Conservation (phyloP, 1,140 invertebrate genomes). For the Homarus americanus region DNA sequence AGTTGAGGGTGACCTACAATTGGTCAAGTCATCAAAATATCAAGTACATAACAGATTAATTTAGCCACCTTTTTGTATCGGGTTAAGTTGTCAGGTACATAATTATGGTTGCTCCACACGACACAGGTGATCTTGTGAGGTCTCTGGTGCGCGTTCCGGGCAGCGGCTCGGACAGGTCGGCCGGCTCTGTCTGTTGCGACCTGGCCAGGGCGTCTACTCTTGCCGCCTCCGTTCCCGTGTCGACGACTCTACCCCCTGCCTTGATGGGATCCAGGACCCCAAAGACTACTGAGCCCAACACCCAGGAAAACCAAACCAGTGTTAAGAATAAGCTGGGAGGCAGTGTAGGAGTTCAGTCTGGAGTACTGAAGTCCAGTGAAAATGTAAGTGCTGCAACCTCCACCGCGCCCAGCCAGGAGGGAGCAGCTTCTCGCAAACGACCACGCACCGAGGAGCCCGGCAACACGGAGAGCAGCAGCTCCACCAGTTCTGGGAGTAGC, state of each 20-base stretch:
- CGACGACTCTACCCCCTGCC: not conserved
- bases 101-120: constrained; percentile 23
- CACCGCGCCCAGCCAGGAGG: not conserved
- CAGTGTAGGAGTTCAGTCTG: not conserved
- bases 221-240: constrained; percentile 21
- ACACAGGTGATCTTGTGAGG: constrained; percentile 24
- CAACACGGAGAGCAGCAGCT: not conserved
- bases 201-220: constrained; percentile 20
- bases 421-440: not conserved
- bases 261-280: not conserved
- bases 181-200: constrained; percentile 26
- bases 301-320: not conserved
- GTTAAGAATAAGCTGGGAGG: not conserved
- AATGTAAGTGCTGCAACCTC: not conserved
- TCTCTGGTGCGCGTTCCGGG: constrained; percentile 25
- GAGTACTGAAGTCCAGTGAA: not conserved
- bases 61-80: too few species aligned
- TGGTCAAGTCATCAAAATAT: too few species aligned
- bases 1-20: too few species aligned
- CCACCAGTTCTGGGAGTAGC: not conserved
- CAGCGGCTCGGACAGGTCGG: constrained; percentile 14
- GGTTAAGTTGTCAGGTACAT: not conserved
- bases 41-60: too few species aligned
- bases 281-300: not conserved
- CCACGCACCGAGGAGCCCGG: not conserved